Base-by-base conservation (phyloP, 2,888 invertebrate species). In the Drosophila meridionalis region DNA sequence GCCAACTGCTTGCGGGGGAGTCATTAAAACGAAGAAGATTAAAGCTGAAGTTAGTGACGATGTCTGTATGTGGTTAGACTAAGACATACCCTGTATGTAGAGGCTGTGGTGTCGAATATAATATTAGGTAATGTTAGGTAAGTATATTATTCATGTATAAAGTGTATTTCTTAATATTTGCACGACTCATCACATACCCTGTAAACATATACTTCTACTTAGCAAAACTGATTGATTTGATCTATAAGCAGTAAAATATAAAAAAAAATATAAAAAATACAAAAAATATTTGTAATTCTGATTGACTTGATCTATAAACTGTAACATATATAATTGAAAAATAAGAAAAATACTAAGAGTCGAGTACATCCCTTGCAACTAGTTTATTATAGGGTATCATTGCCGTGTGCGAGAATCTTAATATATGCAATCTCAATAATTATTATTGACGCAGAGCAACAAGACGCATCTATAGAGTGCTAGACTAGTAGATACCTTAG, bases 21-120 rank as follows among this genome's bases (percentile, higher is more conserved):
- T 38, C 42, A 65, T 62, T 32, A 38, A 38, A 43, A 26, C 26
- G 20, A 57, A 43, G 42, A n/a, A 30, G 30, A 20, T 20, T 20
- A 20, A 1, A 26, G 45, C 20, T 2, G 14, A 38, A 55, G 5
- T 14, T 4, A 6, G n/a, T 14, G 14, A 12, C 26, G 34, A 11
- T 12, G 20, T 12, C 14, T 28, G 3, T 38, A 6, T 28, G 9
- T n/a, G 50, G 4, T 6, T 11, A 12, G 28, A 52, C 34, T 45
- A 26, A 26, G 43, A 8, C 1, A 32, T 32, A 20, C 20, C 34
- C 50, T 47, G 36, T 45, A 28, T n/a, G 14, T 1, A 2, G n/a
- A 3, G 4, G 5, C 14, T 14, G 5, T 20, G n/a, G 30, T 3
- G 2, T 26, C 12, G 2, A 26, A 14, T 9, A 9, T 0, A 38